Evolutionary conservation across 2,797 vertebrate genomes (phyloP).

Genomic region (Rhabdomys pumilio): DNA sequence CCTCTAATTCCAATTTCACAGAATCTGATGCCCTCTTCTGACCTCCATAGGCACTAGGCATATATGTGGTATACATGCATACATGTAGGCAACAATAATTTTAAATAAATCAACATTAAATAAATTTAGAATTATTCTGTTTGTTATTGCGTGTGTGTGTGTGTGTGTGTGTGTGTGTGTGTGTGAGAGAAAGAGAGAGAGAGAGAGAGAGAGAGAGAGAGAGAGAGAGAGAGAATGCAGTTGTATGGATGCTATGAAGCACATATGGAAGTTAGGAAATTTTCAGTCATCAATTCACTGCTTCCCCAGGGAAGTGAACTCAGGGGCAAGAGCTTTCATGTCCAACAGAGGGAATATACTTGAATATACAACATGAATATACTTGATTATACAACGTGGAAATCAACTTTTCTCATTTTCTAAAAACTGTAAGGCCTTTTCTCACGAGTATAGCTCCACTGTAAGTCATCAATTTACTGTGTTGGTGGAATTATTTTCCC

Average conservation of each 20-base stretch:
- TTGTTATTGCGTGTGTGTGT: too few relatives aligned
- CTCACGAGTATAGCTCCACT: neutral
- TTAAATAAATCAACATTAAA: too few relatives aligned
- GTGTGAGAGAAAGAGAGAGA: neutral
- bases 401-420: conserved; percentile 56
- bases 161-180: too few relatives aligned
- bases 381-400: conserved; percentile 14
- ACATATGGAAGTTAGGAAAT: neutral
- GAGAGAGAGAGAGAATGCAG: neutral
- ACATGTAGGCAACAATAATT: too few relatives aligned
- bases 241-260: neutral
- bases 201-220: too few relatives aligned
- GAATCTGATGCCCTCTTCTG: neutral
- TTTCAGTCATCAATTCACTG: neutral
- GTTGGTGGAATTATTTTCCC: conserved; percentile 47
- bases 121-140: too few relatives aligned
- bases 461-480: conserved; percentile 45
- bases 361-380: neutral
- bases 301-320: neutral
- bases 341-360: neutral
- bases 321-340: neutral
- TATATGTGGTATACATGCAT: neutral
- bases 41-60: neutral
- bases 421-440: conserved; percentile 61
- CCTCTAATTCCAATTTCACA: neutral